phyloP scores from a whole-genome alignment of 2,797 vertebrate species.

The Hemitrygon akajei region DNA sequence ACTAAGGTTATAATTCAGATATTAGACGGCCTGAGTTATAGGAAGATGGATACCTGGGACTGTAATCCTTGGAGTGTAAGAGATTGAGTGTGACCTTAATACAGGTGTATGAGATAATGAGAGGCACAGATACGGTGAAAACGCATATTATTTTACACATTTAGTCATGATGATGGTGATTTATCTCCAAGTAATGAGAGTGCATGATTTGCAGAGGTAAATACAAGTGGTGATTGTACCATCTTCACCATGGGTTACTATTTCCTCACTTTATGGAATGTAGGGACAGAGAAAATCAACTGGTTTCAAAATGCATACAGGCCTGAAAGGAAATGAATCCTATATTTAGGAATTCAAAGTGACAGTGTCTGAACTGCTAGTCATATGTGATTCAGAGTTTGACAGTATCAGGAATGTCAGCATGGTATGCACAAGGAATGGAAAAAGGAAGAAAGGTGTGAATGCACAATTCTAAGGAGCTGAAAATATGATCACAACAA shows the following conservation, averaged over 20 bases:
- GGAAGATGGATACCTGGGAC: no score
- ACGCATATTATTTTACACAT: no score
- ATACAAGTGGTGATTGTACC: background rate
- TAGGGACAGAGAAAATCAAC: background rate
- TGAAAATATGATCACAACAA: background rate
- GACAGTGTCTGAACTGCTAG: background rate
- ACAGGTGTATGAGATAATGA: no score
- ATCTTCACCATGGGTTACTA: background rate
- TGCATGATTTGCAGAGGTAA: no score
- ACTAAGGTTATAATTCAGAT: no score
- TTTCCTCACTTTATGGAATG: background rate
- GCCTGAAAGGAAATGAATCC: background rate
- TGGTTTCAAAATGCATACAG: background rate
- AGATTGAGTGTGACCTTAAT: background rate
- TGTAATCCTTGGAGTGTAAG: background rate
- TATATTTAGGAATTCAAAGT: background rate
- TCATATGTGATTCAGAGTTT: background rate
- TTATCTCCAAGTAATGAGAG: no score
- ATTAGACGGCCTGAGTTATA: no score
- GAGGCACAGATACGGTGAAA: no score
- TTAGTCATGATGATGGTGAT: no score
- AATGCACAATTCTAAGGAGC: background rate
- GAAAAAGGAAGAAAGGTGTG: background rate
- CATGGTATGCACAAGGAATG: background rate
- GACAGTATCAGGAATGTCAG: background rate